A percentile compares a stretch with the other conserved stretches of the same genome.
Evolutionary conservation across 1,140 invertebrate genomes (phyloP).

Genomic region (Euschistus heros): DNA sequence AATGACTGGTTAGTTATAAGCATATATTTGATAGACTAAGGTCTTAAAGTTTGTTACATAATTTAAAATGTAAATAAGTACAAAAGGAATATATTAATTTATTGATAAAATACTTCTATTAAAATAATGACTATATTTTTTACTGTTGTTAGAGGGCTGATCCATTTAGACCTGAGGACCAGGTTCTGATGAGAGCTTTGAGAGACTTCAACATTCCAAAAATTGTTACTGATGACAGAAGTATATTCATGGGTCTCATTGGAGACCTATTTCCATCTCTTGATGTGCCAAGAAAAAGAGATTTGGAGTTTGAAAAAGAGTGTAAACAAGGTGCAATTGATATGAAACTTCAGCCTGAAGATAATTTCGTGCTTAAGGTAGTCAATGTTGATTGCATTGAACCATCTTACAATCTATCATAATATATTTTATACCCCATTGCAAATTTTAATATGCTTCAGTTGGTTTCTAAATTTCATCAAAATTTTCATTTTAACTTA

Average conservation of each 20-base stretch:
- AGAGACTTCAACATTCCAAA: constrained; percentile 89
- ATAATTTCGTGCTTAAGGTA: constrained; percentile 74
- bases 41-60: too few relatives aligned
- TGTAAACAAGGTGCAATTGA: constrained; percentile 66
- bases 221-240: constrained; percentile 80
- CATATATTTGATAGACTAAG: too few relatives aligned
- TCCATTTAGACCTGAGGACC: constrained; percentile 57
- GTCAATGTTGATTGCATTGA: background rate
- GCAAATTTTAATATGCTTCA: too few relatives aligned
- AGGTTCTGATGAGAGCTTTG: constrained; percentile 72
- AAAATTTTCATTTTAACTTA: too few relatives aligned
- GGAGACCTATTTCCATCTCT: constrained; percentile 81
- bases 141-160: constrained; percentile 44
- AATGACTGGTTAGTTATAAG: too few relatives aligned
- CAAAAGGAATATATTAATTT: too few relatives aligned
- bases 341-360: constrained; percentile 80
- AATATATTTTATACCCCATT: too few relatives aligned
- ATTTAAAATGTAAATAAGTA: too few relatives aligned
- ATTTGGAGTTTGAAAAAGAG: constrained; percentile 72
- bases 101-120: background rate
- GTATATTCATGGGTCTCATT: constrained; percentile 84
- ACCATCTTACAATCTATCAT: too few relatives aligned
- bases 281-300: constrained; percentile 73
- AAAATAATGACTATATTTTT: constrained; percentile 8
- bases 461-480: too few relatives aligned